phyloP scores from a whole-genome alignment of 2,113 vertebrate species.

The Corydoras maculifer region DNA sequence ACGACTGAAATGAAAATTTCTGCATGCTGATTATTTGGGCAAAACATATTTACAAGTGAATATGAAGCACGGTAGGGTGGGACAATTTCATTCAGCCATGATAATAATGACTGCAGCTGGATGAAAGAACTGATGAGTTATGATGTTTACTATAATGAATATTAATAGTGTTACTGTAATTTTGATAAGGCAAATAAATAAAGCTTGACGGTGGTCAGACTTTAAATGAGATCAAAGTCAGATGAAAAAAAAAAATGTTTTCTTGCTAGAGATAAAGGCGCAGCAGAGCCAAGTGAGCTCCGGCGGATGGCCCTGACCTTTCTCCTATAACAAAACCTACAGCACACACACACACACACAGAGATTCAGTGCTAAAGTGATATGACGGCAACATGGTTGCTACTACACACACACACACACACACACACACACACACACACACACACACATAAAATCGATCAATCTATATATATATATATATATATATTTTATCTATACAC shows the following conservation, averaged over 20 bases:
- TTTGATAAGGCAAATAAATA: not conserved
- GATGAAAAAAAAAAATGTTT: not conserved
- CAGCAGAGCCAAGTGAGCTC: not conserved
- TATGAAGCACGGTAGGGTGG: constrained; percentile 34
- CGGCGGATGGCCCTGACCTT: constrained; percentile 4
- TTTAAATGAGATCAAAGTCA: not conserved
- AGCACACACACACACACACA: not conserved
- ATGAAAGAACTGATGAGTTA: constrained; percentile 31
- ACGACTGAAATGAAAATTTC: constrained; percentile 14
- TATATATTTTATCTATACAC: too few relatives aligned
- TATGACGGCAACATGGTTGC: not conserved
- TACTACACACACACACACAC: not conserved
- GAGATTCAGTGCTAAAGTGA: not conserved
- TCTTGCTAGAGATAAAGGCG: not conserved
- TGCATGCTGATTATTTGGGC: constrained; percentile 28
- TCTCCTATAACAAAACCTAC: not conserved
- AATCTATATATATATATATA: too few relatives aligned
- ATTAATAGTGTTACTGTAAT: constrained; percentile 22
- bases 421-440: constrained; percentile 8
- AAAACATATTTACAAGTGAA: constrained; percentile 36
- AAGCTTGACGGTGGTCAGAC: not conserved
- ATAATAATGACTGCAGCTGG: constrained; percentile 31
- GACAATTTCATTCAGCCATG: constrained; percentile 35
- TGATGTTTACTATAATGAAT: constrained; percentile 27
- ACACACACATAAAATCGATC: constrained; percentile 1